Evolutionary conservation across 1,140 invertebrate species (phyloP).

Genomic region (Scylla paramamosain): DNA sequence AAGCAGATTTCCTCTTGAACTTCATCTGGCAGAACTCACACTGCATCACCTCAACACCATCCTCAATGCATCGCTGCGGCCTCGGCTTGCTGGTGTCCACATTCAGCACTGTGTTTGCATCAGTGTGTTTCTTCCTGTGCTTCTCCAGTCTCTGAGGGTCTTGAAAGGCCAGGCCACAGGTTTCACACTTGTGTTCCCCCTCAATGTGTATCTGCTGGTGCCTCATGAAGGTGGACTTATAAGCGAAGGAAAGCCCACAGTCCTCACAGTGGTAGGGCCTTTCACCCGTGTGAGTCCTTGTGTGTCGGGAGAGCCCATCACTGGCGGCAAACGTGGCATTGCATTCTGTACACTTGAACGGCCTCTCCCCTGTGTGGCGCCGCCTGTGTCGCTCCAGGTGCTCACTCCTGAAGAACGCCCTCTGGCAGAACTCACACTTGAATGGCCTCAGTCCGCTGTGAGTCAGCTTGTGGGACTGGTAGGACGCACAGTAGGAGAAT

Average conservation of each 20-base stretch:
- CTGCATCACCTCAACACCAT: slow-evolving; percentile 56
- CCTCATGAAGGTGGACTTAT: slow-evolving; percentile 63
- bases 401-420: slow-evolving; percentile 69
- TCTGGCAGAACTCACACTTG: slow-evolving; percentile 65
- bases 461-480: slow-evolving; percentile 69
- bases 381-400: slow-evolving; percentile 66
- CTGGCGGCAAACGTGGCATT: slow-evolving; percentile 73
- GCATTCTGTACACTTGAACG: slow-evolving; percentile 72
- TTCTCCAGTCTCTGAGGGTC: slow-evolving; percentile 58
- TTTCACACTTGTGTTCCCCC: slow-evolving; percentile 57
- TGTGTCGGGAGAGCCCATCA: slow-evolving; percentile 66
- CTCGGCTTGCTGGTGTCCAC: slow-evolving; percentile 41
- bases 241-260: slow-evolving; percentile 68
- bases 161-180: slow-evolving; percentile 59
- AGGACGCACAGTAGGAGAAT: slow-evolving; percentile 68
- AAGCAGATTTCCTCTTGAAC: slow-evolving; percentile 65
- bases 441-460: slow-evolving; percentile 67
- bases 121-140: slow-evolving; percentile 65
- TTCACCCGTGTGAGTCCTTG: slow-evolving; percentile 68
- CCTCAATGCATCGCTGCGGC: slow-evolving; percentile 49
- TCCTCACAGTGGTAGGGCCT: slow-evolving; percentile 60
- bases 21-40: slow-evolving; percentile 73
- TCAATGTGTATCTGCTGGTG: slow-evolving; percentile 61
- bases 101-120: slow-evolving; percentile 51
- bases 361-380: slow-evolving; percentile 68